Evolutionary conservation across 2,113 vertebrate species (phyloP).

Genomic region (Mirounga angustirostris): DNA sequence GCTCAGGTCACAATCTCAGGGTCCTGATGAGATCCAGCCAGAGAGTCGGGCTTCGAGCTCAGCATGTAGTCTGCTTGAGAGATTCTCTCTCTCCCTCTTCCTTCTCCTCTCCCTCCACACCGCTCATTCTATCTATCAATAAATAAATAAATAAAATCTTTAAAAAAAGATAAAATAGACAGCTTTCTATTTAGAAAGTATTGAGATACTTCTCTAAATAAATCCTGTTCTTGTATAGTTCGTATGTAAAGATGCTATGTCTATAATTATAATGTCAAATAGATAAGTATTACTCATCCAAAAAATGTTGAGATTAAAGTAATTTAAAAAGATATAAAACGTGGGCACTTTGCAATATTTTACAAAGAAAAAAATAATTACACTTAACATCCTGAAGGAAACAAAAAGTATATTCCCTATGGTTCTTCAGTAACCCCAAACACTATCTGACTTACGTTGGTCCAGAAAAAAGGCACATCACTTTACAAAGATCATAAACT

Average conservation of each 20-base stretch:
- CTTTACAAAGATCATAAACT: background rate
- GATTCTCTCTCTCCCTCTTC: background rate
- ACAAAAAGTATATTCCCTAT: background rate
- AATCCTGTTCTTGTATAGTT: background rate
- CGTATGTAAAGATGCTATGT: background rate
- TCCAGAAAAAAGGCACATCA: background rate
- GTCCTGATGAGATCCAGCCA: background rate
- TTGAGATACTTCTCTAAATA: background rate
- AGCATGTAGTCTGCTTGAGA: background rate
- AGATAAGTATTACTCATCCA: background rate
- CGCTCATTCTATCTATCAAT: background rate
- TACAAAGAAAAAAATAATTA: constrained; percentile 37
- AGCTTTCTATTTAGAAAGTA: background rate
- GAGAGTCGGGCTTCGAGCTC: background rate
- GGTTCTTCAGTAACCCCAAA: background rate
- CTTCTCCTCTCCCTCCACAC: background rate
- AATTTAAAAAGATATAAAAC: background rate
- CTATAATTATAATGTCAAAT: background rate
- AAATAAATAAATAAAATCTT: background rate
- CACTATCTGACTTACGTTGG: background rate
- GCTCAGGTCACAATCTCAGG: background rate
- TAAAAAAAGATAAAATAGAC: background rate
- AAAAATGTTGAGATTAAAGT: background rate
- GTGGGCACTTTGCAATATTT: background rate
- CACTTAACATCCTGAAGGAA: background rate